Percentiles rank a stretch among this genome's conserved stretches.
Conservation (phyloP, 2,888 invertebrate species). For the Lysandra bellargus region DNA sequence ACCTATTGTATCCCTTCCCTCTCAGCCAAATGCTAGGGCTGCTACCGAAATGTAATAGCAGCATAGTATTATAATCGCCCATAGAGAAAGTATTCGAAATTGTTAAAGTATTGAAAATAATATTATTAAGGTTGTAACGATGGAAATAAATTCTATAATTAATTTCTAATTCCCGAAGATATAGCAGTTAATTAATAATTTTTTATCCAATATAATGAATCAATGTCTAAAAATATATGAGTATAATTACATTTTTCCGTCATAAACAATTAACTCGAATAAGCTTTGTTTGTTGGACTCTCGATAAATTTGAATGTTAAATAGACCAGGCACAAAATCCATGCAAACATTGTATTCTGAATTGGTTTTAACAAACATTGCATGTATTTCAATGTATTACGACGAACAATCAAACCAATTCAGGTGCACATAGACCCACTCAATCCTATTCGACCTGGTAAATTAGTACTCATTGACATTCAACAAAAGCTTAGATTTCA, state of each 20-base stretch:
- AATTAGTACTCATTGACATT: slow-evolving; percentile 43
- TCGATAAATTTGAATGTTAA: slow-evolving; percentile 23
- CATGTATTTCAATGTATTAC: slow-evolving; percentile 4
- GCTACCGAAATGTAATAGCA: slow-evolving; percentile 26
- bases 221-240: slow-evolving; percentile 39
- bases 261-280: slow-evolving; percentile 39
- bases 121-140: slow-evolving; percentile 29
- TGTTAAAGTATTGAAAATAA: slow-evolving; percentile 42
- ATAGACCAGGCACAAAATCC: slow-evolving; percentile 41
- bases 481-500: slow-evolving; percentile 38
- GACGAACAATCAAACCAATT: slow-evolving; percentile 43
- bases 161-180: slow-evolving; percentile 39
- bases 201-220: slow-evolving; percentile 42
- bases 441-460: slow-evolving; percentile 42
- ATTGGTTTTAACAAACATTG: slow-evolving; percentile 31
- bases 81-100: slow-evolving; percentile 42
- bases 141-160: slow-evolving; percentile 33
- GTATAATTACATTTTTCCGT: slow-evolving; percentile 37
- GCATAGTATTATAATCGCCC: slow-evolving; percentile 40
- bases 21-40: slow-evolving; percentile 19
- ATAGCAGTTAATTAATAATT: slow-evolving; percentile 39
- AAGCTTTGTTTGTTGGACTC: slow-evolving; percentile 35
- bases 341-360: slow-evolving; percentile 33
- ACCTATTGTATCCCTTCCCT: background rate
- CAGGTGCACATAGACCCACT: slow-evolving; percentile 40